phyloP scores from a whole-genome alignment of 2,888 invertebrate genomes.

The Limnephilus auricula region DNA sequence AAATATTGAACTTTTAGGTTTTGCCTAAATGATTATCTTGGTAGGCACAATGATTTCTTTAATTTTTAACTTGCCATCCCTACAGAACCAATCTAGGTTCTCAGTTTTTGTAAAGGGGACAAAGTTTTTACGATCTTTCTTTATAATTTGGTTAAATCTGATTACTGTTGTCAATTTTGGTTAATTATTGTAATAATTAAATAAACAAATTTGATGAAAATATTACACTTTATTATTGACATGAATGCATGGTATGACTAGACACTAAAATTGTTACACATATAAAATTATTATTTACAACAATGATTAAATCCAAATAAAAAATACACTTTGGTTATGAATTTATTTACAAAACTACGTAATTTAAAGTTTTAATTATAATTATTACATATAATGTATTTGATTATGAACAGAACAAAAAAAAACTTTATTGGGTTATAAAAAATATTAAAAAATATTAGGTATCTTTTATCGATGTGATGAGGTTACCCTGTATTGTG shows the following conservation, averaged over 20 bases:
- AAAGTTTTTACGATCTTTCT: too few relatives aligned
- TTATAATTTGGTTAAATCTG: too few relatives aligned
- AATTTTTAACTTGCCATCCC: too few relatives aligned
- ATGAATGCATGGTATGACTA: conserved; percentile 33
- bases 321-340: conserved; percentile 3
- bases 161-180: too few relatives aligned
- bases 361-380: neutral
- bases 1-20: too few relatives aligned
- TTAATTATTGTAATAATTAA: neutral
- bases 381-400: neutral
- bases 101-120: too few relatives aligned
- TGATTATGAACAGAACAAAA: neutral
- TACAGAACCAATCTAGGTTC: too few relatives aligned
- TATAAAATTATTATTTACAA: conserved; percentile 19
- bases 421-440: neutral
- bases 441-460: neutral
- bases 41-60: too few relatives aligned
- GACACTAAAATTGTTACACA: conserved; percentile 19
- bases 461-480: neutral
- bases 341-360: neutral
- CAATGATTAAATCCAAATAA: neutral
- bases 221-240: conserved; percentile 38
- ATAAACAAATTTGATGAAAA: neutral
- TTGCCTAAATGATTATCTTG: too few relatives aligned
- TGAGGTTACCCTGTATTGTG: neutral